phyloP scores from a whole-genome alignment of 2,888 invertebrate genomes.

The Caenorhabditis sp. region DNA sequence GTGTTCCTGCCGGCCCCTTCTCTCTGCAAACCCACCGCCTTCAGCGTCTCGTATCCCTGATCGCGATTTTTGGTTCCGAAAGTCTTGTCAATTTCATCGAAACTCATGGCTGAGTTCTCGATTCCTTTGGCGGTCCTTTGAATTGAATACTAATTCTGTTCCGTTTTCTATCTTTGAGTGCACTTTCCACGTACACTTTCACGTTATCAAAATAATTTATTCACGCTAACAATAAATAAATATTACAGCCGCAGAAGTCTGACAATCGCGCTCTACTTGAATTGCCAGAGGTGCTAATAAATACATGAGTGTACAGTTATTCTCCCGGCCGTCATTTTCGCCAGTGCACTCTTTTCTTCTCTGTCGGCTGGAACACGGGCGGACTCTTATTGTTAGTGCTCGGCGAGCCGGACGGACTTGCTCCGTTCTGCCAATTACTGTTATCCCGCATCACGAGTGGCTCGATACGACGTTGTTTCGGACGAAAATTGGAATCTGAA shows the following conservation, averaged over 20 bases:
- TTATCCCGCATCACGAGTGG: slow-evolving; percentile 36
- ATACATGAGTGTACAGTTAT: slow-evolving; percentile 18
- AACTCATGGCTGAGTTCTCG: no score
- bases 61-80: slow-evolving; percentile 48
- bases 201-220: no score
- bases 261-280: neutral
- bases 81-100: slow-evolving; percentile 47
- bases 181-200: no score
- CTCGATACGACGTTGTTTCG: slow-evolving; percentile 42
- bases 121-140: no score
- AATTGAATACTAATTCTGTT: no score
- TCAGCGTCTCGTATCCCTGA: slow-evolving; percentile 40
- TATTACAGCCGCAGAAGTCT: no score
- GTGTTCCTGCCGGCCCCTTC: no score
- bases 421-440: slow-evolving; percentile 26
- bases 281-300: neutral
- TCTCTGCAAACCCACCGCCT: slow-evolving; percentile 35
- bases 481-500: slow-evolving; percentile 23
- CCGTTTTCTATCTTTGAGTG: no score
- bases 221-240: no score
- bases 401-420: slow-evolving; percentile 24
- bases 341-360: slow-evolving; percentile 51
- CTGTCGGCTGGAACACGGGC: slow-evolving; percentile 36
- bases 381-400: slow-evolving; percentile 37
- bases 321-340: slow-evolving; percentile 9